Conservation (phyloP, 2,888 invertebrate species). For the Acanthococcus lagerstroemiae region DNA sequence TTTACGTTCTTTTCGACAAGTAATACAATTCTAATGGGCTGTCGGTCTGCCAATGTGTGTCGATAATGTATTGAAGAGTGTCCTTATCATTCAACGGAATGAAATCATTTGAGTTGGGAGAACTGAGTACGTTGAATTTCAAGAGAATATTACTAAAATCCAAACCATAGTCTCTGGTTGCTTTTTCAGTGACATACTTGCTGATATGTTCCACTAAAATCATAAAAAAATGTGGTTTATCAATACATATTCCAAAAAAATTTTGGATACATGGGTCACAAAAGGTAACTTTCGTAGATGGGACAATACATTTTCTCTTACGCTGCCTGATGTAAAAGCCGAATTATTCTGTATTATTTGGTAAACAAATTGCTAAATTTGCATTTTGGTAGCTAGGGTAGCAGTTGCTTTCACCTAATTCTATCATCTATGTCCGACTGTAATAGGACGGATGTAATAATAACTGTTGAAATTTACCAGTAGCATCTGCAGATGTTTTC, state of each 20-base stretch:
- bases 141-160: constrained; percentile 55
- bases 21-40: constrained; percentile 95
- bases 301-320: no score
- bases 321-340: no score
- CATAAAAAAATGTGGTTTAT: constrained; percentile 19
- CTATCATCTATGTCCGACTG: no score
- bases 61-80: constrained; percentile 83
- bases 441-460: neutral
- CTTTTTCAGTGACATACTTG: constrained; percentile 87
- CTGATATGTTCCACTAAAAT: constrained; percentile 83
- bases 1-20: constrained; percentile 46
- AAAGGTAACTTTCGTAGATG: no score
- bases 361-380: no score
- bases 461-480: constrained; percentile 48
- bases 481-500: constrained; percentile 95
- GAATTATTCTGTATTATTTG: no score
- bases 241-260: neutral
- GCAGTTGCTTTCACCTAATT: no score
- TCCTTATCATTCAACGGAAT: constrained; percentile 78
- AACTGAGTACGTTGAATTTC: constrained; percentile 85
- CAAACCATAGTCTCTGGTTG: constrained; percentile 68
- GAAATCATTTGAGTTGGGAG: constrained; percentile 71
- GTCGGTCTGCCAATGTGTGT: constrained; percentile 90
- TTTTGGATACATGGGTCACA: no score
- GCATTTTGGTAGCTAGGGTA: no score